Percentiles rank a stretch among this genome's conserved stretches.
These are phyloP conservation scores for Thunnus thynnus DNA, from an alignment of 2,113 vertebrate genomes.

Conservation along the genomic window DNA sequence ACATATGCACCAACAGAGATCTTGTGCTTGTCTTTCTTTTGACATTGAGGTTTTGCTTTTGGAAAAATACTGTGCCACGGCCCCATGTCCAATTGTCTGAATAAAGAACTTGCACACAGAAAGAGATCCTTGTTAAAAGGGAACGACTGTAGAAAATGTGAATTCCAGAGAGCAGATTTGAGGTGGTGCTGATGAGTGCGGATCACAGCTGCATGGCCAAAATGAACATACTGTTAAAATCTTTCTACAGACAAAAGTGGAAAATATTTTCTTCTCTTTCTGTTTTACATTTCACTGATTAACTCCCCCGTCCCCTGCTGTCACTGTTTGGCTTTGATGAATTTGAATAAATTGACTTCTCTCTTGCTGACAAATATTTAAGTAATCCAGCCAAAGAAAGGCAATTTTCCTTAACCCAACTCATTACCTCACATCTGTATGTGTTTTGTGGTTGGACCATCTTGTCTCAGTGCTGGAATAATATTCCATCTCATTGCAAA, in stretches of 20 bases:
- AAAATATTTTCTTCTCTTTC: slow-evolving; percentile 54
- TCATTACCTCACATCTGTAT: slow-evolving; percentile 73
- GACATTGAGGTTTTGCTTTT: slow-evolving; percentile 76
- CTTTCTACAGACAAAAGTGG: slow-evolving; percentile 53
- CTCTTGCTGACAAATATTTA: slow-evolving; percentile 74
- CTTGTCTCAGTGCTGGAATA: slow-evolving; percentile 68
- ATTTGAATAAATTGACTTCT: slow-evolving; percentile 76
- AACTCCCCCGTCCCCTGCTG: slow-evolving; percentile 62
- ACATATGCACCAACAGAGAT: slow-evolving; percentile 83
- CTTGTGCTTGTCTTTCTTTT: slow-evolving; percentile 78
- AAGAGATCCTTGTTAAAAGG: slow-evolving; percentile 45
- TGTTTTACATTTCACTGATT: slow-evolving; percentile 72
- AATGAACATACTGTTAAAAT: slow-evolving; percentile 53
- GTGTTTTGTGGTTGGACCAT: slow-evolving; percentile 66
- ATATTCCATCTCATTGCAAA: slow-evolving; percentile 61
- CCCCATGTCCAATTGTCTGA: slow-evolving; percentile 38
- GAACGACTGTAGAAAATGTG: slow-evolving; percentile 43
- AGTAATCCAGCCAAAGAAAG: slow-evolving; percentile 64
- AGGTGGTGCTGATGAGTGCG: slow-evolving; percentile 53
- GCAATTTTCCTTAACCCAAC: slow-evolving; percentile 59
- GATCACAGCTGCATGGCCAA: slow-evolving; percentile 53
- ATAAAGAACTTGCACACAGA: slow-evolving; percentile 31
- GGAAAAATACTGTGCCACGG: slow-evolving; percentile 22
- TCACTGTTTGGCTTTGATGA: slow-evolving; percentile 77
- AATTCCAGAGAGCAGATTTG: slow-evolving; percentile 56